Evolutionary conservation across 2,113 vertebrate species (phyloP), one percentile per base, ranked within the genome.

Genomic region (Pedionomus torquatus): DNA sequence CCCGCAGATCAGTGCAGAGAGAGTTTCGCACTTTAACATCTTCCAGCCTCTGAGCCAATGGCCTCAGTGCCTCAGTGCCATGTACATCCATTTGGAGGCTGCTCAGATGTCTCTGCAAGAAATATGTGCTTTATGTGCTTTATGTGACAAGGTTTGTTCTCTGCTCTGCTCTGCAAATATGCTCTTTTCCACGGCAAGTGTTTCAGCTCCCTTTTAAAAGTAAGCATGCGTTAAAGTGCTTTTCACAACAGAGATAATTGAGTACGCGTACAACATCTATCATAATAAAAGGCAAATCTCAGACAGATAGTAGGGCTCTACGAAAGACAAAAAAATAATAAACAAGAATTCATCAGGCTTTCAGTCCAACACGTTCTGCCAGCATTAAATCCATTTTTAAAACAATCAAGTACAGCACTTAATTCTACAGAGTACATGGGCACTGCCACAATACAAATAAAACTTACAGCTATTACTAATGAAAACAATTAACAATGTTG

Each of bases 241-340:
- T 83, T 79, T 60, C 77, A 75, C 83, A 61, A 68, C 4, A 0
- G 82, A 94, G 58, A 66, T 94, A 96, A 93, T 66, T 90, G 88
- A 92, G 71, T 63, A 23, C 43, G 44, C 46, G 21, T 76, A 84
- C 49, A 81, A 75, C 86, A 89, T 93, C 61, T 76, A 89, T 87
- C 95, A 93, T 80, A 97, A 79, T 69, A 91, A 90, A 92, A 90
- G 65, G 72, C 64, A 75, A 76, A 68, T 79, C 83, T 89, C 72
- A 82, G 89, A 63, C 72, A 81, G 92, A 69, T 79, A 82, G 33
- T 72, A 69, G 57, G 54, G 65, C 65, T 65, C 61, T 24, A 57
- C 51, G 69, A 94, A 82, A 95, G 69, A 78, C 58, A 55, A 92
- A 71, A 83, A 66, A 77, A 37, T 11, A 91, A 91, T 44, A 89